Percentiles rank a stretch among this genome's conserved stretches.
Conservation (phyloP, 2,113 vertebrate genomes). For the Naja naja region DNA sequence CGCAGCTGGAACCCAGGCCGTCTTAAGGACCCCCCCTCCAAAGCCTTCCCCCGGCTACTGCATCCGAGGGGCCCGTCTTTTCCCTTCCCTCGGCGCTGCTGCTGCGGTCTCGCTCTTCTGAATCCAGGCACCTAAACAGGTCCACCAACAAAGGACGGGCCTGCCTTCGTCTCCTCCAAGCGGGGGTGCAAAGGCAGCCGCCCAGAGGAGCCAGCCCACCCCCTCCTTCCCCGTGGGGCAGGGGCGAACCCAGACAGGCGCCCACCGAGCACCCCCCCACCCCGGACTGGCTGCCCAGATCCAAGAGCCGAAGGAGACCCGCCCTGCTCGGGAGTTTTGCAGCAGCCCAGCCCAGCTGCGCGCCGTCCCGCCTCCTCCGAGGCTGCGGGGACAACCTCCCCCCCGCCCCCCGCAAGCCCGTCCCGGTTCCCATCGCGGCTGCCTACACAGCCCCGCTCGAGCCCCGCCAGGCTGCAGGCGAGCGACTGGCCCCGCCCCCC, state of each 20-base stretch:
- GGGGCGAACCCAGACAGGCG: not conserved
- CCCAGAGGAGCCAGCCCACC: not conserved
- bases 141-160: not conserved
- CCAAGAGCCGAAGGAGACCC: not conserved
- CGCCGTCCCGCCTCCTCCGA: not conserved
- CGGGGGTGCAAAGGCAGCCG: not conserved
- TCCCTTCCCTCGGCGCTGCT: not conserved
- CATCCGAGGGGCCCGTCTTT: not conserved
- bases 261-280: not conserved
- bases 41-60: not conserved
- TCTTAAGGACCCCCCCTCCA: not conserved
- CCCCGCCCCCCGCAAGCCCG: not conserved
- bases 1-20: not conserved
- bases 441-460: rapidly evolving
- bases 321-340: not conserved
- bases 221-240: not conserved
- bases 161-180: not conserved
- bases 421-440: no score
- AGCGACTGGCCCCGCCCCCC: not conserved
- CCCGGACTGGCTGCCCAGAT: not conserved
- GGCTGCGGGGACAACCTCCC: not conserved
- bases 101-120: not conserved
- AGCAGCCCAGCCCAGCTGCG: not conserved
- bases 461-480: not conserved
- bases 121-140: not conserved